These are phyloP conservation scores for Labeo catla DNA, from an alignment of 2,113 vertebrate species.

Conservation along the genomic window DNA sequence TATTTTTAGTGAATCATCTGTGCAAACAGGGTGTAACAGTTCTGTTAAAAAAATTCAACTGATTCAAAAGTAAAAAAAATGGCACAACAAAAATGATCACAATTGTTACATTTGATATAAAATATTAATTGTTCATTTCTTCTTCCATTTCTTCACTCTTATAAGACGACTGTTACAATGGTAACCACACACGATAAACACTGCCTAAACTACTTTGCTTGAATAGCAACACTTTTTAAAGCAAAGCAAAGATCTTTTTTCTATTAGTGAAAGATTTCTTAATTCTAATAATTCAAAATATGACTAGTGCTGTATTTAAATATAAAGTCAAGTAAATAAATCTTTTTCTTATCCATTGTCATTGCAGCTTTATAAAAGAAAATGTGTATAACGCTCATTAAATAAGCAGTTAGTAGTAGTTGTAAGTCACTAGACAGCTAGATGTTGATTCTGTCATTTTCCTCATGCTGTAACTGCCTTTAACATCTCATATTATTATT, in stretches of 20 bases:
- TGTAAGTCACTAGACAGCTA: neutral
- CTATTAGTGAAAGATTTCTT: neutral
- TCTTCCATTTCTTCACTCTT: neutral
- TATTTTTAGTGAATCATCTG: neutral
- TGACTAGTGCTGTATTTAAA: slow-evolving; percentile 17
- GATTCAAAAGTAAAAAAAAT: neutral
- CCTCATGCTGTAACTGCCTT: slow-evolving; percentile 14
- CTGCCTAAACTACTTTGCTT: slow-evolving; percentile 27
- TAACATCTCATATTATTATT: slow-evolving; percentile 12
- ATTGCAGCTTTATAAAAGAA: slow-evolving; percentile 19
- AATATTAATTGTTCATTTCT: neutral
- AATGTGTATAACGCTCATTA: neutral
- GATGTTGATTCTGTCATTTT: neutral
- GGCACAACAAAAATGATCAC: slow-evolving; percentile 8
- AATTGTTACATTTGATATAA: neutral
- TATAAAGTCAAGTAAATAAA: slow-evolving; percentile 27
- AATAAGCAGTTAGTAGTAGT: slow-evolving; percentile 18
- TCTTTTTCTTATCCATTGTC: slow-evolving; percentile 10
- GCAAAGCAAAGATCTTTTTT: neutral
- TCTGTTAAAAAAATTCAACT: neutral
- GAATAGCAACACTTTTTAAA: neutral
- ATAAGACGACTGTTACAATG: slow-evolving; percentile 4
- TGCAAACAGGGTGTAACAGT: neutral
- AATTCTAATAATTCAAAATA: slow-evolving; percentile 15
- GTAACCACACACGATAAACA: slow-evolving; percentile 9